Base-by-base conservation (phyloP, 2,113 vertebrate genomes). In the Gopherus evgoodei region DNA sequence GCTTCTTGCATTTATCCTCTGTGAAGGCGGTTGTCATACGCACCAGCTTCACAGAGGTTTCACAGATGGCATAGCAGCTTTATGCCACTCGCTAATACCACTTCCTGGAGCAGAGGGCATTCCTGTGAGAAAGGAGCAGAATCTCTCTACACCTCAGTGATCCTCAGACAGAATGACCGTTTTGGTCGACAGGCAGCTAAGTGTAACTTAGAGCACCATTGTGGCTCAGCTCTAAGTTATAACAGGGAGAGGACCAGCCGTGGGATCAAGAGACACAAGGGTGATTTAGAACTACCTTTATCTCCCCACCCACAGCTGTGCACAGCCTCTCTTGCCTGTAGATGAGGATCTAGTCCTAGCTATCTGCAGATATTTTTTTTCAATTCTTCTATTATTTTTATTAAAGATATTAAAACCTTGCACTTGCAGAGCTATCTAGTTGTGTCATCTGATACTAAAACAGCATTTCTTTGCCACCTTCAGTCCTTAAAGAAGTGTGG, bases 261-360 rank as follows among this genome's bases (percentile, higher is more conserved):
- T 81, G 3, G 3, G 54, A 82, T 90, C 1, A 0, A 6, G 83
- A 0, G 0, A 17, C 27, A n/a, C 1, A 35, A 35, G 86, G 35
- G 62, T 35, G 9, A 52, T 78, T 5, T 11, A 76, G 90, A 89
- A 90, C 24, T 2, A 29, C 27, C 44, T 92, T 78, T 91, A 17
- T 81, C 79, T 85, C 35, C 91, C 50, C 57, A 59, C 84, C 72
- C 50, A 54, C 87, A 84, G 38, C 57, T 81, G 10, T 80, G 13
- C 29, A 65, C 16, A 49, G 83, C 59, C 54, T 25, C 16, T 65
- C 12, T 47, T 59, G 25, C 25, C 3, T 0, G n/a, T 44, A 35
- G 38, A 35, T 65, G 16, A 35, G 62, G 35, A 69, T 69, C 62
- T 17, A 49, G 57, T 5, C 19, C n/a, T 83, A 19, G 35, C 19